These are phyloP conservation scores for Malurus melanocephalus DNA, from an alignment of 2,113 vertebrate species.

Conservation along the genomic window DNA sequence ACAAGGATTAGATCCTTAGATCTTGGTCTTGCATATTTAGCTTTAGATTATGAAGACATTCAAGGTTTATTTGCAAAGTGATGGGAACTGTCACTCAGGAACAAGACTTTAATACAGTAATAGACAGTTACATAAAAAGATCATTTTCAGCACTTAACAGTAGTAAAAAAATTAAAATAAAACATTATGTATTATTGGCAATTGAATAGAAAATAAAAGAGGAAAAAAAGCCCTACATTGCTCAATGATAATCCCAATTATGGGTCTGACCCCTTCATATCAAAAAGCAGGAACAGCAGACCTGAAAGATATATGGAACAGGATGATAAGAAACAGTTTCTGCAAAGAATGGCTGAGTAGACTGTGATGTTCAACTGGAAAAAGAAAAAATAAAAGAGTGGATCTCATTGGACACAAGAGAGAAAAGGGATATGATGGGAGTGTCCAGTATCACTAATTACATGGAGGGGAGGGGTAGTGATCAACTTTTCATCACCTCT, in stretches of 20 bases:
- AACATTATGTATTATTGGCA: background rate
- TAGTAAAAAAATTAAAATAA: background rate
- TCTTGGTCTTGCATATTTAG: background rate
- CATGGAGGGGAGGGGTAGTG: background rate
- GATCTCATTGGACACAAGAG: background rate
- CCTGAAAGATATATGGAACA: background rate
- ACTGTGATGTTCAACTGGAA: background rate
- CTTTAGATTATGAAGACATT: background rate
- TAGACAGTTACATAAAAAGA: background rate
- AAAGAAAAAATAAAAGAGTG: background rate
- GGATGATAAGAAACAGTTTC: background rate
- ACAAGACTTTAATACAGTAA: background rate
- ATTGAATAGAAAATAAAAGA: background rate
- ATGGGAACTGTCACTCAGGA: background rate
- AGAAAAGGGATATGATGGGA: background rate
- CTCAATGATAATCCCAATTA: background rate
- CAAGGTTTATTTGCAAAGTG: background rate
- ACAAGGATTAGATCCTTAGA: background rate
- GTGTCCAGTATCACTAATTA: background rate
- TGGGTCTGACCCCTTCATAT: background rate
- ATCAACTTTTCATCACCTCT: background rate
- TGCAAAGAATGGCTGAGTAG: background rate
- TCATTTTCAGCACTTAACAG: background rate
- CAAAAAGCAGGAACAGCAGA: background rate
- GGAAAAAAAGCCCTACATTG: background rate